These are phyloP conservation scores for Mormoops blainvillei DNA, from an alignment of 2,113 vertebrate genomes.

Conservation along the genomic window DNA sequence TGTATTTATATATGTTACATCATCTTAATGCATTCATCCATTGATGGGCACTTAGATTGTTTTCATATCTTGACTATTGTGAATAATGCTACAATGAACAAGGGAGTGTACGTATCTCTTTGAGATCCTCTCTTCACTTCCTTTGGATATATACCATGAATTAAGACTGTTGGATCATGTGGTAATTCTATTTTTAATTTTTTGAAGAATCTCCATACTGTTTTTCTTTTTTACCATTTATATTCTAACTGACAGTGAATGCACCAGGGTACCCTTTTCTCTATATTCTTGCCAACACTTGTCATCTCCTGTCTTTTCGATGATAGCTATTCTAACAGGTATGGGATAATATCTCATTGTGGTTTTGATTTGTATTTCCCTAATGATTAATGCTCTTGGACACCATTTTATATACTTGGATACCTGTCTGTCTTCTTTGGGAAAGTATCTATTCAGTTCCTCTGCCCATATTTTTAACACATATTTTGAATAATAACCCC, in stretches of 20 bases:
- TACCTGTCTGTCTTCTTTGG: not conserved
- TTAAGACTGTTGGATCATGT: not conserved
- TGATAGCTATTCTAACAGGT: not conserved
- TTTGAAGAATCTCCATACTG: not conserved
- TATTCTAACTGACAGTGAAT: not conserved
- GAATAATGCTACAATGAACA: not conserved
- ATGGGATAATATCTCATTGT: not conserved
- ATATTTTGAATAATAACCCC: not conserved
- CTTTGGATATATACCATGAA: not conserved
- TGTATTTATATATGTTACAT: not conserved
- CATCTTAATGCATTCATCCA: not conserved
- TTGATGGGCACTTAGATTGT: not conserved
- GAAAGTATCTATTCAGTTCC: not conserved
- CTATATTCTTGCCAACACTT: not conserved
- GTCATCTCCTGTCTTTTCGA: not conserved
- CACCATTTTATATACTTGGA: not conserved
- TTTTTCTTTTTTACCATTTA: not conserved
- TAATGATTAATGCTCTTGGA: not conserved
- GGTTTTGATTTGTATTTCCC: not conserved
- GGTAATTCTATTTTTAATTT: not conserved
- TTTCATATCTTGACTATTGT: not conserved
- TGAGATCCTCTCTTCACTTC: not conserved
- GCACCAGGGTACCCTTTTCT: rapidly evolving
- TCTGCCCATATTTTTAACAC: not conserved
- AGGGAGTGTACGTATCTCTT: not conserved